Percentiles rank a stretch among this genome's conserved stretches.
Conservation (phyloP, 2,888 invertebrate genomes). For the Nephrocerus scutellatus region DNA sequence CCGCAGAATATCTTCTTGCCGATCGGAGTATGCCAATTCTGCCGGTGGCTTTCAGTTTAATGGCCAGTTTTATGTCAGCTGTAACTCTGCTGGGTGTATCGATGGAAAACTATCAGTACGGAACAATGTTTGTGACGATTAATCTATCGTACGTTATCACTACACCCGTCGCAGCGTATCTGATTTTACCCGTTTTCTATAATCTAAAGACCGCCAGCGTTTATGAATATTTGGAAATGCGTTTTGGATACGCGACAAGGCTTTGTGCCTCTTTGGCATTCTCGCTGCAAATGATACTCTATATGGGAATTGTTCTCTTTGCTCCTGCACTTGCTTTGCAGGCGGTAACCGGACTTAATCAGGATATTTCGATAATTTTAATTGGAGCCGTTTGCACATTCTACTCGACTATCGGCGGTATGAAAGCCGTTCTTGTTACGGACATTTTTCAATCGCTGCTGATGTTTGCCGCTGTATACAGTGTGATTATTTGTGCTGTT, state of each 20-base stretch:
- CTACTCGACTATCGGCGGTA: conserved; percentile 81
- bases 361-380: conserved; percentile 61
- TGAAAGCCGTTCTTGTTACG: conserved; percentile 84
- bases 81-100: conserved; percentile 84
- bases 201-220: conserved; percentile 77
- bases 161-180: conserved; percentile 68
- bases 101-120: conserved; percentile 77
- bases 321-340: conserved; percentile 88
- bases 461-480: conserved; percentile 78
- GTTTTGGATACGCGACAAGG: conserved; percentile 74
- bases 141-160: conserved; percentile 69
- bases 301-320: conserved; percentile 87
- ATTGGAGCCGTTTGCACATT: conserved; percentile 70
- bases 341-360: conserved; percentile 73
- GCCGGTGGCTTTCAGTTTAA: conserved; percentile 80
- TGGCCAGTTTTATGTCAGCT: conserved; percentile 93
- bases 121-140: conserved; percentile 71
- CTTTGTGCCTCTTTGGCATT: conserved; percentile 76
- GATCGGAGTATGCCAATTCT: conserved; percentile 70
- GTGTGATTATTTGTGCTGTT: conserved; percentile 67
- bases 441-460: conserved; percentile 77
- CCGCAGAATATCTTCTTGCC: conserved; percentile 78
- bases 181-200: conserved; percentile 81
- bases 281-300: conserved; percentile 81
- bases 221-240: conserved; percentile 84